phyloP scores from a whole-genome alignment of 92 coral and sea anemone genomes.

The Desmophyllum pertusum region DNA sequence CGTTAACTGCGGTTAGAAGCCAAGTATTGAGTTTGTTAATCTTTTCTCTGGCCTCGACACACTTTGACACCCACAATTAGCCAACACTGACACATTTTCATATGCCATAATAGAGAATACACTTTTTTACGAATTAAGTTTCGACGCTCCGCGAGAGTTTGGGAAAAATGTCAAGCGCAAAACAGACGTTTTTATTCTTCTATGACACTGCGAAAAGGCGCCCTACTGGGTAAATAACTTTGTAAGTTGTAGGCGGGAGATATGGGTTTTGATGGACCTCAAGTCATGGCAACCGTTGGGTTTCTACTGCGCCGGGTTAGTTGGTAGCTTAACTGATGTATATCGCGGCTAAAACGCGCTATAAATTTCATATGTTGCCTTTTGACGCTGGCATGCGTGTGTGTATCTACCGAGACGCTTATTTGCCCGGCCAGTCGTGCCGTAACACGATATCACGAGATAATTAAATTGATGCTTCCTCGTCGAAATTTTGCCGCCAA shows the following conservation, averaged over 20 bases:
- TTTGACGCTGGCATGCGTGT: not conserved
- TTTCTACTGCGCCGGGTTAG: not conserved
- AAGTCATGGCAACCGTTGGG: not conserved
- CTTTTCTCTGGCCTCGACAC: not conserved
- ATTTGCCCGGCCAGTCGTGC: not conserved
- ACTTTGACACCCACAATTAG: slow-evolving; percentile 23
- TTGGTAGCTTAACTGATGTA: not conserved
- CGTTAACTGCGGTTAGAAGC: slow-evolving; percentile 6
- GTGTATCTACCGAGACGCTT: slow-evolving; percentile 9
- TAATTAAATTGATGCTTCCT: not conserved
- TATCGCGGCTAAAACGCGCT: slow-evolving; percentile 2
- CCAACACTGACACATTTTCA: not conserved
- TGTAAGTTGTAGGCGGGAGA: slow-evolving; percentile 11
- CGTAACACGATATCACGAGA: slow-evolving; percentile 1
- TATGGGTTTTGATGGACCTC: slow-evolving; percentile 4
- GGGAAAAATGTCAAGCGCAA: slow-evolving; percentile 36
- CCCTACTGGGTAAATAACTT: slow-evolving; percentile 31
- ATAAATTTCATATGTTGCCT: slow-evolving; percentile 4
- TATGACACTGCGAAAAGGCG: not conserved
- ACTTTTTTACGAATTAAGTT: not conserved
- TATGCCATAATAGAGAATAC: slow-evolving; percentile 9
- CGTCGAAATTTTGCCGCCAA: not conserved
- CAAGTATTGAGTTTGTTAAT: slow-evolving; percentile 23
- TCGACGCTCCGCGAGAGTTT: slow-evolving; percentile 30
- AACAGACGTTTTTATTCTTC: slow-evolving; percentile 34